These are phyloP conservation scores for Iselma pallidipennis DNA, from an alignment of 2,888 invertebrate species.

Conservation along the genomic window DNA sequence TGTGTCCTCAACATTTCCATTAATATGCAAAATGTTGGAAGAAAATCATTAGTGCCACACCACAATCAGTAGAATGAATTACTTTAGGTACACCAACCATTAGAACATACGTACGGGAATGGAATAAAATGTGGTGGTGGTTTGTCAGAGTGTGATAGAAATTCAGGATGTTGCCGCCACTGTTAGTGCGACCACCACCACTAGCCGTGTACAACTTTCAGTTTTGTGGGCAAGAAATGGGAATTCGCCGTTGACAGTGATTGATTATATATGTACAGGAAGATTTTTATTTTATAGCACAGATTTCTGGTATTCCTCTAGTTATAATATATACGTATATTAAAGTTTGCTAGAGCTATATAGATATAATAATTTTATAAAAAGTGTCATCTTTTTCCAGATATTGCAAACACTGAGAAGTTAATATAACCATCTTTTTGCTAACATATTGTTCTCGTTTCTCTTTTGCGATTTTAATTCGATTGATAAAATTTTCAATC, in stretches of 20 bases:
- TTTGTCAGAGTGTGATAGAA: background rate
- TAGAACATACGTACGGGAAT: slow-evolving; percentile 14
- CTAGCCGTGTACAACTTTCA: slow-evolving; percentile 14
- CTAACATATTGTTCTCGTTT: too few relatives aligned
- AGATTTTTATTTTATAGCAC: slow-evolving; percentile 23
- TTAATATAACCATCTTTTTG: too few relatives aligned
- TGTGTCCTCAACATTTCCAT: slow-evolving; percentile 23
- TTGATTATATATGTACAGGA: slow-evolving; percentile 25
- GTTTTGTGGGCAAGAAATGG: slow-evolving; percentile 26
- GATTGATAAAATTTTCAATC: background rate
- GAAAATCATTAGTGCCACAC: slow-evolving; percentile 26
- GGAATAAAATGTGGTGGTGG: slow-evolving; percentile 15
- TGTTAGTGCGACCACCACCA: background rate
- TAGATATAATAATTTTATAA: background rate
- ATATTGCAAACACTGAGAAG: too few relatives aligned
- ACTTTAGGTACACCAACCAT: too few relatives aligned
- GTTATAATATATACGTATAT: slow-evolving; percentile 10
- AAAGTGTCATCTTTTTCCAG: background rate
- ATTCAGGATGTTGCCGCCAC: background rate
- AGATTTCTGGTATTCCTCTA: slow-evolving; percentile 17
- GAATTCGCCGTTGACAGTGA: slow-evolving; percentile 26
- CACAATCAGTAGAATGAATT: slow-evolving; percentile 27
- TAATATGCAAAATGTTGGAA: slow-evolving; percentile 26
- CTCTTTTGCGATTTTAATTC: background rate
- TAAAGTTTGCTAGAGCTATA: slow-evolving; percentile 7